Conservation (phyloP, 2,113 vertebrate genomes). For the Vimba vimba region DNA sequence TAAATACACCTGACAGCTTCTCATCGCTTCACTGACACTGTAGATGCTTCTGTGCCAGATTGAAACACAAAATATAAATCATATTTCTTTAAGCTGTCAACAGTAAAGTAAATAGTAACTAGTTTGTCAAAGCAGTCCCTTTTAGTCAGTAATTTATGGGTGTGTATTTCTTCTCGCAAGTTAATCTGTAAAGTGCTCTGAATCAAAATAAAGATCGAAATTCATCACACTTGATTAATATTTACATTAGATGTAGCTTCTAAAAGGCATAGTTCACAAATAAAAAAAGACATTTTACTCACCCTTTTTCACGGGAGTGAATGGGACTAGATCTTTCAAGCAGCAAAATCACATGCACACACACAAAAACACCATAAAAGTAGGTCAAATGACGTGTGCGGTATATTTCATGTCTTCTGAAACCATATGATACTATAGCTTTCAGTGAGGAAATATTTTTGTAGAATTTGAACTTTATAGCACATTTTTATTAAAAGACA, state of each 20-base stretch:
- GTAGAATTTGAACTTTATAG: not conserved
- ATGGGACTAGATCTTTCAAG: not conserved
- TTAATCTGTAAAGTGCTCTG: not conserved
- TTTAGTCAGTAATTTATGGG: not conserved
- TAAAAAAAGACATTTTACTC: not conserved
- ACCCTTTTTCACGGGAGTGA: not conserved
- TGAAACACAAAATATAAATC: not conserved
- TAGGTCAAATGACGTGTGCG: conserved; percentile 8
- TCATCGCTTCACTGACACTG: not conserved
- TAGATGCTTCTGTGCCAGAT: not conserved
- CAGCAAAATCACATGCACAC: not conserved
- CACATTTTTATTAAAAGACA: no score
- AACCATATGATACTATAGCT: not conserved
- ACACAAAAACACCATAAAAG: not conserved
- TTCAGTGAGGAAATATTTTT: not conserved
- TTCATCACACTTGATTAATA: not conserved
- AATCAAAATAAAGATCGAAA: not conserved
- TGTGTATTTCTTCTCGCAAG: not conserved
- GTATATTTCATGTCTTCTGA: conserved; percentile 8
- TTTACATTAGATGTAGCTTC: not conserved
- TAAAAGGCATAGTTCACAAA: no score
- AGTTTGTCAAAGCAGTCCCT: not conserved
- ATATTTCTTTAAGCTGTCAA: not conserved
- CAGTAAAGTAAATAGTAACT: not conserved
- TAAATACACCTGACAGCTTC: conserved; percentile 31